These are phyloP conservation scores for Antheraea mylitta DNA, from an alignment of 1,140 invertebrate species.

Conservation along the genomic window DNA sequence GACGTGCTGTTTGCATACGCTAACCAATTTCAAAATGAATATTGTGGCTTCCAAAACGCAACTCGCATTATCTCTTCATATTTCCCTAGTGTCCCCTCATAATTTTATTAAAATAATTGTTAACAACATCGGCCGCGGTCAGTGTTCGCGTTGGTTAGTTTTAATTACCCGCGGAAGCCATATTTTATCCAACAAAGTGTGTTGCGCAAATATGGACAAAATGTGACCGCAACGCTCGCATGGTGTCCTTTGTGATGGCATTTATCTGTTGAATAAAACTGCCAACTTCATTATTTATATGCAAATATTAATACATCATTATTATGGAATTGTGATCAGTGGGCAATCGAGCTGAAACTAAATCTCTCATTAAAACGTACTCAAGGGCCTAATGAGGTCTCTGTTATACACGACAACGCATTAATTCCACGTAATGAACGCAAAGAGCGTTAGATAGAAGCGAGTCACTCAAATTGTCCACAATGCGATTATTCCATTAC, in stretches of 20 bases:
- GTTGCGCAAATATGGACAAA: conserved; percentile 40
- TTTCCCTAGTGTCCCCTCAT: conserved; percentile 55
- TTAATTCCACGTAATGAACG: conserved; percentile 72
- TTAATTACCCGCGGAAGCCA: conserved; percentile 61
- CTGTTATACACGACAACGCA: conserved; percentile 65
- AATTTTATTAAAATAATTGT: conserved; percentile 64
- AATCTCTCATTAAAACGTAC: conserved; percentile 64
- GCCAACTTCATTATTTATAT: conserved; percentile 16
- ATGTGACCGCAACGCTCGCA: conserved; percentile 37
- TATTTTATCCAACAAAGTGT: conserved; percentile 57
- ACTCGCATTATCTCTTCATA: conserved; percentile 43
- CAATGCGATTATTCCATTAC: conserved; percentile 72
- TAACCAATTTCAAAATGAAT: conserved; percentile 37
- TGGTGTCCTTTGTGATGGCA: conserved; percentile 20
- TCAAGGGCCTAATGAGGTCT: conserved; percentile 58
- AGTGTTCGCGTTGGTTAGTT: conserved; percentile 51
- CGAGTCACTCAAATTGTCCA: conserved; percentile 67
- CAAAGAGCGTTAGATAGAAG: conserved; percentile 65
- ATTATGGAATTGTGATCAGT: not conserved
- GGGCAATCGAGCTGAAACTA: conserved; percentile 24
- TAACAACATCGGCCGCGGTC: conserved; percentile 39
- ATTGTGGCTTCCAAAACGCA: conserved; percentile 35
- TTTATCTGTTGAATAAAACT: conserved; percentile 18
- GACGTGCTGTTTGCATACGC: conserved; percentile 6
- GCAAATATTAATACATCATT: conserved; percentile 3